Evolutionary conservation across 2,113 vertebrate genomes (phyloP).

Genomic region (Macrotis lagotis): DNA sequence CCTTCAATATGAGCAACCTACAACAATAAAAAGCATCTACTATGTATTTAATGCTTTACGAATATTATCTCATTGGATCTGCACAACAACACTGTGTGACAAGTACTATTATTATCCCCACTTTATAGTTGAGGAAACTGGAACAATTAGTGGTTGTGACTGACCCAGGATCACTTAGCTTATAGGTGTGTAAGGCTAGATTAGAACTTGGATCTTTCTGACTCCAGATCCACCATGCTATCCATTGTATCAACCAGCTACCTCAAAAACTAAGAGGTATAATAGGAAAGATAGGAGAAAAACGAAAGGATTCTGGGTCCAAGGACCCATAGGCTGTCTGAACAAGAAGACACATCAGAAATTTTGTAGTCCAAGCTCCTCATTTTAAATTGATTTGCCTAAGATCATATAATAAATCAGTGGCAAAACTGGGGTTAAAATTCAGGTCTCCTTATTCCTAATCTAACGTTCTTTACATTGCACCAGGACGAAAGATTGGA

Average conservation of each 20-base stretch:
- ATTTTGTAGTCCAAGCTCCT: not conserved
- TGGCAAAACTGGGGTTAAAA: not conserved
- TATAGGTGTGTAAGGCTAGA: not conserved
- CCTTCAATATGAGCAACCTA: not conserved
- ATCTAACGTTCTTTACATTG: not conserved
- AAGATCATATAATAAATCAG: not conserved
- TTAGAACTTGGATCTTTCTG: not conserved
- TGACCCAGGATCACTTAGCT: not conserved
- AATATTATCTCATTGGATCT: not conserved
- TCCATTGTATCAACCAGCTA: not conserved
- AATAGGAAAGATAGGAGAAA: not conserved
- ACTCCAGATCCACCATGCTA: not conserved
- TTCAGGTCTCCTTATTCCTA: not conserved
- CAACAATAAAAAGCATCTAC: not conserved
- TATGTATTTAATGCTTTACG: not conserved
- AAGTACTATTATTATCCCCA: not conserved
- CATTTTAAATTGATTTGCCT: not conserved
- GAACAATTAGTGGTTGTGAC: not conserved
- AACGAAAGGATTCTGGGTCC: not conserved
- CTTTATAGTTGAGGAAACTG: not conserved
- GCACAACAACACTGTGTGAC: not conserved
- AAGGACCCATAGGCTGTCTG: not conserved
- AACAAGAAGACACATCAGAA: not conserved
- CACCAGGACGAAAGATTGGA: not conserved
- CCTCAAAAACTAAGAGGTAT: not conserved